Evolutionary conservation across 2,888 invertebrate species (phyloP), one percentile per base, ranked within the genome.

Genomic region (Pterostichus madidus): DNA sequence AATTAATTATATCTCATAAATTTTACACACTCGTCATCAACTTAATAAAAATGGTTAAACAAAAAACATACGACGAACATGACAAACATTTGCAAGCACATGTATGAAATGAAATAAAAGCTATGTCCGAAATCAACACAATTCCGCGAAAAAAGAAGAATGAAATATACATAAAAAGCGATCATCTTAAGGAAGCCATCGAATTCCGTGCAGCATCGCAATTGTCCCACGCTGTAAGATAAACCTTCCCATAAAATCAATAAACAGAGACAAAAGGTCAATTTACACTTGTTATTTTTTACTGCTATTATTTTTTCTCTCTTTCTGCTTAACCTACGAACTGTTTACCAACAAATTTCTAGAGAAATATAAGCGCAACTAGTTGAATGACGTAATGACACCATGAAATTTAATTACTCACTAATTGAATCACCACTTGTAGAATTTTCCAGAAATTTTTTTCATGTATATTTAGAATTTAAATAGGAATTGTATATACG

Each of bases 331-430:
- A 75, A 75, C 39, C 68, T 68, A 68, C 44, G 13, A 44, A 52
- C 32, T 61, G 56, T 78, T 78, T 78, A 78, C 78, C 78, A 78
- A 59, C 78, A 78, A 39, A 78, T 78, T 78, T 78, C 78, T 46
- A 56, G 17, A 59, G 24, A 39, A 61, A 56, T 15, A 10, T 46
- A 44, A 59, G 59, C 5, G 59, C 39, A 59, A 32, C 32, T 56
- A 44, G 11, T 56, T 8, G n/a, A 24, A 77, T 59, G 31, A 46
- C 78, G 44, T 78, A 76, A 76, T 39, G 35, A 35, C 46, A 32
- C 49, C 56, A 13, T n/a, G 17, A 71, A 68, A 68, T 68, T 15
- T 46, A 44, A 46, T 68, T 68, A 68, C 15, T 76, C 35, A 76
- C 46, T 56, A 53, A 56, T 56, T 53, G 32, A 56, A 56, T 53